phyloP scores from a whole-genome alignment of 2,888 invertebrate genomes.

The Andricus quercusramuli region DNA sequence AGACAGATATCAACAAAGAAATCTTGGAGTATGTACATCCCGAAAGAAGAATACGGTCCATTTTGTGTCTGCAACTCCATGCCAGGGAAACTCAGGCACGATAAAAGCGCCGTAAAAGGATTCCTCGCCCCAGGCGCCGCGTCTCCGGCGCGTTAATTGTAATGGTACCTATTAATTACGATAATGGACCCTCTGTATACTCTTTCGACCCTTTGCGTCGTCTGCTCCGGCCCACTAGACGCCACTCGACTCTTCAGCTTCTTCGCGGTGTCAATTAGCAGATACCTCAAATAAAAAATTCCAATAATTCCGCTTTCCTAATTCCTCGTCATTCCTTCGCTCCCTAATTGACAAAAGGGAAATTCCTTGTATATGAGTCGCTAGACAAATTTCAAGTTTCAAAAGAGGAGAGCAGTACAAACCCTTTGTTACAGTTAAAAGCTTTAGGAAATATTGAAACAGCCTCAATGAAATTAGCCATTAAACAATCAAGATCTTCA shows the following conservation, averaged over 20 bases:
- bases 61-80: conserved; percentile 20
- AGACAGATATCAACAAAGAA: conserved; percentile 28
- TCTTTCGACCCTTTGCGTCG: conserved; percentile 52
- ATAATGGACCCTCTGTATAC: conserved; percentile 70
- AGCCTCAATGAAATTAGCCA: too few species aligned
- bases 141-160: conserved; percentile 70
- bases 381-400: too few species aligned
- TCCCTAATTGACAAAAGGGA: too few species aligned
- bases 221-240: conserved; percentile 20
- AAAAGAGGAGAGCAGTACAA: too few species aligned
- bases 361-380: too few species aligned
- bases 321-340: too few species aligned
- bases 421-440: too few species aligned
- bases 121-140: conserved; percentile 58
- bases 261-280: conserved; percentile 33
- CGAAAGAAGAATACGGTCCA: conserved; percentile 23
- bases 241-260: conserved; percentile 23
- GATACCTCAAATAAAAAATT: conserved; percentile 20
- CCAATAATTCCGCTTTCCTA: neutral
- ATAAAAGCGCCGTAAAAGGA: conserved; percentile 65
- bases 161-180: conserved; percentile 74
- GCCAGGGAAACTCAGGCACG: conserved; percentile 46
- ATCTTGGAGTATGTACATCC: neutral
- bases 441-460: too few species aligned
- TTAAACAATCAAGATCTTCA: too few species aligned